phyloP scores from a whole-genome alignment of 2,888 invertebrate species.

The Eilema sororculum region DNA sequence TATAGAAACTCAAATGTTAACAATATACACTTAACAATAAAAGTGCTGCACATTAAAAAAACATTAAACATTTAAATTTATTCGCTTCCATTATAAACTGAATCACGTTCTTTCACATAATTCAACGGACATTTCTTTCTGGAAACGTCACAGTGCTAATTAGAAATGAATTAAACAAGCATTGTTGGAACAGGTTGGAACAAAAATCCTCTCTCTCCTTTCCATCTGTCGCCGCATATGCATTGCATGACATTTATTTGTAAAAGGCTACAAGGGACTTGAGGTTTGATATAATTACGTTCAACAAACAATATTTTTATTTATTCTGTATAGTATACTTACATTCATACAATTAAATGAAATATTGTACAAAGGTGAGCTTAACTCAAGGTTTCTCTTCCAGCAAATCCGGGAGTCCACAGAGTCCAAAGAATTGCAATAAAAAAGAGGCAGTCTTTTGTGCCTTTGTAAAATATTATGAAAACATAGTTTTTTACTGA shows the following conservation, averaged over 20 bases:
- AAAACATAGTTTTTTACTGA: too few relatives aligned
- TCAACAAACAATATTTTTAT: neutral
- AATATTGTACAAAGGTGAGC: too few relatives aligned
- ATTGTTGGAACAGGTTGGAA: conserved; percentile 29
- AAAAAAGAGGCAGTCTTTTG: too few relatives aligned
- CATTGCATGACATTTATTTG: neutral
- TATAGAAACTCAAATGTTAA: too few relatives aligned
- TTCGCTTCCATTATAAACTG: conserved; percentile 9
- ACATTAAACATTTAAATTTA: conserved; percentile 12
- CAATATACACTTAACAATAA: neutral
- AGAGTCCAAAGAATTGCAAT: too few relatives aligned
- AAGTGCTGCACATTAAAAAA: neutral
- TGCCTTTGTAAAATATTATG: too few relatives aligned
- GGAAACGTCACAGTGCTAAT: conserved; percentile 42
- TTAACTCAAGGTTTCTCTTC: too few relatives aligned
- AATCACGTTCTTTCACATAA: conserved; percentile 21
- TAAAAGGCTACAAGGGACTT: neutral
- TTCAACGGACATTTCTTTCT: conserved; percentile 37
- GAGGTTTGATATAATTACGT: too few relatives aligned
- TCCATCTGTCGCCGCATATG: neutral
- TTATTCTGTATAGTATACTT: too few relatives aligned
- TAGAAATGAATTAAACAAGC: conserved; percentile 55
- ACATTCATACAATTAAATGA: too few relatives aligned
- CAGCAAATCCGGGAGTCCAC: too few relatives aligned
- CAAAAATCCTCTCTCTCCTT: neutral